Conservation (phyloP, 2,797 vertebrate genomes). For the Siniperca undulata region DNA sequence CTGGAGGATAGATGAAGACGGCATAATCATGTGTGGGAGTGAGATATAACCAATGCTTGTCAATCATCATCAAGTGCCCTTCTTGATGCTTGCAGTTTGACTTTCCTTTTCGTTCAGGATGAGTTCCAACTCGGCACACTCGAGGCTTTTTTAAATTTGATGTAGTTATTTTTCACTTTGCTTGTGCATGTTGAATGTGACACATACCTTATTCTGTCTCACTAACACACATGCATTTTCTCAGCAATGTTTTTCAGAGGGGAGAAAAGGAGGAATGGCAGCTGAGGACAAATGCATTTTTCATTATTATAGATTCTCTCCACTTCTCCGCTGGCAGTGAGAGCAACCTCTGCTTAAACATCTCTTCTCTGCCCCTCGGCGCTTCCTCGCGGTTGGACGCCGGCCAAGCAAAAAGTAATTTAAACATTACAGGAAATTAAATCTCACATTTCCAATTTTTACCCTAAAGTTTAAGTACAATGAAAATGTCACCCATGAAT, state of each 20-base stretch:
- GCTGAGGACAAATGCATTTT: conserved; percentile 84
- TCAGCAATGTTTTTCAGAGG: conserved; percentile 49
- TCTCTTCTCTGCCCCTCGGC: conserved; percentile 93
- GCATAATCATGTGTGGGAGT: conserved; percentile 77
- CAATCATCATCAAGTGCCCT: conserved; percentile 79
- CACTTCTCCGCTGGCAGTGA: conserved; percentile 88
- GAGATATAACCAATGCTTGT: conserved; percentile 73
- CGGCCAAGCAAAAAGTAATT: conserved; percentile 91
- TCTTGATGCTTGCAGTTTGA: conserved; percentile 69
- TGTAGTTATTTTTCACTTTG: conserved; percentile 66
- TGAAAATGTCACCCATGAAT: conserved; percentile 97
- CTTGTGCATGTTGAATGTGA: conserved; percentile 71
- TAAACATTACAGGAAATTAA: conserved; percentile 99
- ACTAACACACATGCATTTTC: conserved; percentile 68
- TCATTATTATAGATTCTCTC: conserved; percentile 85
- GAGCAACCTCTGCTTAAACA: conserved; percentile 92
- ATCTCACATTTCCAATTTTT: conserved; percentile 97
- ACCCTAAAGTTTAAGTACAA: conserved; percentile 96
- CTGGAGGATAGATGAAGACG: conserved; percentile 74
- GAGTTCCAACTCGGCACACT: conserved; percentile 64
- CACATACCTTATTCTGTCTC: conserved; percentile 66
- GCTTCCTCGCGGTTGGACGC: conserved; percentile 73
- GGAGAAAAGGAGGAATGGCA: conserved; percentile 71
- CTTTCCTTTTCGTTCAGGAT: conserved; percentile 69
- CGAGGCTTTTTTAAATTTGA: conserved; percentile 51